Percentiles rank a stretch among this genome's conserved stretches.
phyloP scores from a whole-genome alignment of 2,888 invertebrate species.

The Seira sanloemensis region DNA sequence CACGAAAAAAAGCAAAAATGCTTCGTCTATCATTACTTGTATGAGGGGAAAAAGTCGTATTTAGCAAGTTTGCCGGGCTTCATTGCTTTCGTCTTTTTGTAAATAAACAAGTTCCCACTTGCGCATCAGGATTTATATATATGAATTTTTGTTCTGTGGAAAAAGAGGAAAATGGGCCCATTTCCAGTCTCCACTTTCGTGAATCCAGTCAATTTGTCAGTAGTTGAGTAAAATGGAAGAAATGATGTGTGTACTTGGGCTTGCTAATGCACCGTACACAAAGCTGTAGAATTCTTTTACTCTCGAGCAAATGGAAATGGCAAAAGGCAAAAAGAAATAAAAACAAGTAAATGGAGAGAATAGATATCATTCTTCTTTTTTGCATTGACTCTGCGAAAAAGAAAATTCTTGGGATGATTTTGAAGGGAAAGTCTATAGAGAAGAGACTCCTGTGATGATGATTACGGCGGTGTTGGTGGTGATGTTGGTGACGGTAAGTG shows the following conservation, averaged over 20 bases:
- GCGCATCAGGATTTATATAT: no score
- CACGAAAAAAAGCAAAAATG: no score
- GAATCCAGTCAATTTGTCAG: conserved; percentile 47
- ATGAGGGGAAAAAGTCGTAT: no score
- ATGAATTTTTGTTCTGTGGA: background rate
- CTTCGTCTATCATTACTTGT: no score
- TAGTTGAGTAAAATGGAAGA: background rate
- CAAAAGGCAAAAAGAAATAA: background rate
- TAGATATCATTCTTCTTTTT: background rate
- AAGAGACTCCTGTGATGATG: no score
- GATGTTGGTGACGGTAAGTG: background rate
- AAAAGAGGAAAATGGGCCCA: conserved; percentile 27
- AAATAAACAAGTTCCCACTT: no score
- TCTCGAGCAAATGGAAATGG: background rate
- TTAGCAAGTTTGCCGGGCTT: no score
- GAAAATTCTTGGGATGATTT: background rate
- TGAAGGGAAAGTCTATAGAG: background rate
- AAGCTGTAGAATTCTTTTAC: conserved; percentile 1
- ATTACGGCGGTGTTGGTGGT: background rate
- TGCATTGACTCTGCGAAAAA: background rate
- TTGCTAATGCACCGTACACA: no score
- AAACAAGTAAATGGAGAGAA: background rate
- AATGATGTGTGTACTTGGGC: no score
- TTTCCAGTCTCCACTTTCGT: conserved; percentile 44
- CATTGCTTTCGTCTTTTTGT: no score